Base-by-base conservation (phyloP, 2,113 vertebrate genomes). In the Acanthochromis polyacanthus region DNA sequence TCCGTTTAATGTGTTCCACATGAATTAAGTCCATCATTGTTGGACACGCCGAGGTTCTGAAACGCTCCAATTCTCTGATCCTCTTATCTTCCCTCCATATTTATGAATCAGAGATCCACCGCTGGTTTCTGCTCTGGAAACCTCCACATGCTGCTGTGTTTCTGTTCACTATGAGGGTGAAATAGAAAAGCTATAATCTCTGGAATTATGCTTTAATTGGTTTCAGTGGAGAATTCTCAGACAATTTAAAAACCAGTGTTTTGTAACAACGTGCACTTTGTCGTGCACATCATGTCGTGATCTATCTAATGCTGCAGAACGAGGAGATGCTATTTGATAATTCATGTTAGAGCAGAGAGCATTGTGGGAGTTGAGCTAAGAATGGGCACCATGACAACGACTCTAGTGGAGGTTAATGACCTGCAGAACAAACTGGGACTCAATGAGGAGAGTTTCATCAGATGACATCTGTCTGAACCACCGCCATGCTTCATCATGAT, bases 101-200 rank as follows among this genome's bases (percentile, higher is more conserved):
- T 81, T 80, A 60, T 68, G 65, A 83, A 83, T 76, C 82, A 68
- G 32, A 85, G 61, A 69, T 78, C 62, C 23, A 52, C 52, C 50
- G 75, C 48, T 80, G 56, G 23, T 23, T 85, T 89, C 73, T 84
- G 76, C 85, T 79, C 83, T 67, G 76, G 74, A 83, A 84, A 87
- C 75, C 58, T 81, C 69, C 59, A 45, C 78, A 71, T 70, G 75
- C 75, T 73, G 50, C 50, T 69, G 40, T 60, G 30, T 78, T 64
- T 78, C 60, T 48, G 66, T 81, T 30, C 19, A 28, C 28, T 61
- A 36, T 10, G 32, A 8, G 30, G 4, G 30, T 5, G 30, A 32
- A 32, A 45, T 51, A 58, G 52, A 56, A 71, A 81, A 66, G 57
- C 62, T 67, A 56, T 71, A 46, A 83, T 72, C 71, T 77, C 45